Conservation (phyloP, 2,888 invertebrate genomes). For the Hirtodrosophila histrioides region DNA sequence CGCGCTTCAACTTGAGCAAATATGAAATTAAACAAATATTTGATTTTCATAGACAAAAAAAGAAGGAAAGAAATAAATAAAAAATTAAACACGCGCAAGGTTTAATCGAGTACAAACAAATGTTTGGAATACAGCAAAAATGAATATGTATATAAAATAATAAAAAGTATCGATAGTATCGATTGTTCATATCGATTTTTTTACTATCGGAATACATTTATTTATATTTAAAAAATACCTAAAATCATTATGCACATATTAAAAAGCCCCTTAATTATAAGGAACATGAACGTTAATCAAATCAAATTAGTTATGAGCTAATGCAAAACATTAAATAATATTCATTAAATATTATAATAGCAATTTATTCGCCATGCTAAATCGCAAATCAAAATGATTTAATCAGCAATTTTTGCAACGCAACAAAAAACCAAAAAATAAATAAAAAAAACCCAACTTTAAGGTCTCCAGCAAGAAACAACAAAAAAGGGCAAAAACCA, state of each 20-base stretch:
- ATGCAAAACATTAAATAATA: conserved; percentile 13
- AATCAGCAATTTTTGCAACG: conserved; percentile 30
- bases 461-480: conserved; percentile 23
- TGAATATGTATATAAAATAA: not conserved
- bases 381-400: conserved; percentile 24
- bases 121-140: not conserved
- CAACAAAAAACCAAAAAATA: conserved; percentile 1
- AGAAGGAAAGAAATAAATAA: not conserved
- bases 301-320: not conserved
- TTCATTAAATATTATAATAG: conserved; percentile 18
- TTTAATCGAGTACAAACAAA: conserved; percentile 5
- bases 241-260: not conserved
- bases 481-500: conserved; percentile 19
- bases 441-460: conserved; percentile 3
- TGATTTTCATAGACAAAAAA: conserved; percentile 2
- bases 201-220: too few species aligned
- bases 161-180: not conserved
- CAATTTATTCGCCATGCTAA: conserved; percentile 7
- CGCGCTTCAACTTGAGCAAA: conserved; percentile 56
- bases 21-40: conserved; percentile 52
- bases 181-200: too few species aligned
- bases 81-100: conserved; percentile 19
- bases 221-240: not conserved
- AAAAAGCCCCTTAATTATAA: not conserved
- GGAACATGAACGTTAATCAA: not conserved